Evolutionary conservation across 2,888 invertebrate species (phyloP).

Genomic region (Uropetala carovei): DNA sequence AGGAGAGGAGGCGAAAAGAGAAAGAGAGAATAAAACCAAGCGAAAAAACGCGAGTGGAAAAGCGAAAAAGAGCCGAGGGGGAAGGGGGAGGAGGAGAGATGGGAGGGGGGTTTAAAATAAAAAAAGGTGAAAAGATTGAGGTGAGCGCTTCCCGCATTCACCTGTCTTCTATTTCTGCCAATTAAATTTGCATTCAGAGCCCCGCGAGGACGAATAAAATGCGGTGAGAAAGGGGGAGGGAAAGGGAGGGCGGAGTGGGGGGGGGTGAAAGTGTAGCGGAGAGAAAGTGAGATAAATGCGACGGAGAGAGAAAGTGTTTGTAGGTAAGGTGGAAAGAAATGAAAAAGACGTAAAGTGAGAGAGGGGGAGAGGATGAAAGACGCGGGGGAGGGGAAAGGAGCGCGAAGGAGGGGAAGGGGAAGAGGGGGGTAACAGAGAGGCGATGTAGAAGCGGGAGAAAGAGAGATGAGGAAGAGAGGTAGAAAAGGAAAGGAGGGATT

Average conservation of each 20-base stretch:
- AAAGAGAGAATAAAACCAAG: not conserved
- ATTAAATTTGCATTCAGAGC: constrained; percentile 44
- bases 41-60: not conserved
- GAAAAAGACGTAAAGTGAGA: too few species aligned
- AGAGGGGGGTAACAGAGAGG: too few species aligned
- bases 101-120: not conserved
- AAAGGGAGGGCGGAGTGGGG: not conserved
- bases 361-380: too few species aligned
- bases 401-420: too few species aligned
- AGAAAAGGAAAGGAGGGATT: too few species aligned
- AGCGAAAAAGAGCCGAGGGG: too few species aligned
- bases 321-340: too few species aligned
- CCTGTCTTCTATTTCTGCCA: constrained; percentile 40
- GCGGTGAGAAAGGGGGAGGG: not conserved
- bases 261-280: not conserved
- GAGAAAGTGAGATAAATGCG: not conserved
- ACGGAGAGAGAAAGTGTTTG: not conserved
- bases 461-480: too few species aligned
- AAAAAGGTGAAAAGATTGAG: not conserved
- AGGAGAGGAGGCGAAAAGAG: not conserved
- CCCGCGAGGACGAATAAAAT: constrained; percentile 7
- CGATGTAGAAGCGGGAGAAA: too few species aligned
- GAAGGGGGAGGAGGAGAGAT: not conserved
- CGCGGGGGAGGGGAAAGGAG: too few species aligned
- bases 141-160: not conserved